These are phyloP conservation scores for Perca flavescens DNA, from an alignment of 2,113 vertebrate species.

Conservation along the genomic window DNA sequence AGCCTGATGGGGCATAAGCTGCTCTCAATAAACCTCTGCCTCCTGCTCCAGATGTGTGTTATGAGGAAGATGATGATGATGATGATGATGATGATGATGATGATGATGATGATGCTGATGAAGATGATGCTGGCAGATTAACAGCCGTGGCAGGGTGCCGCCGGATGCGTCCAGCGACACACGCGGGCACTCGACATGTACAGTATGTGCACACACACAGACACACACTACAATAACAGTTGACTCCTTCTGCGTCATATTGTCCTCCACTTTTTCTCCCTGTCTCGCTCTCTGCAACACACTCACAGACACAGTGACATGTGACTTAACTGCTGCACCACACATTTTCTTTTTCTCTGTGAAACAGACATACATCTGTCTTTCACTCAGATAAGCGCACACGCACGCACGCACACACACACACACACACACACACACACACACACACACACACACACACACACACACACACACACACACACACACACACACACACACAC, in stretches of 20 bases:
- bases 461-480: slow-evolving; percentile 23
- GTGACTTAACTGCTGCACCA: slow-evolving; percentile 54
- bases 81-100: slow-evolving; percentile 9
- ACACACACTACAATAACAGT: slow-evolving; percentile 34
- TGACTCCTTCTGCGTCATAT: slow-evolving; percentile 63
- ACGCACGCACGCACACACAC: slow-evolving; percentile 25
- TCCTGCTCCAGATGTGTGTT: slow-evolving; percentile 50
- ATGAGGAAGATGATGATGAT: slow-evolving; percentile 18
- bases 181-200: not conserved
- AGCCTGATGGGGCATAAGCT: slow-evolving; percentile 43
- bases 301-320: slow-evolving; percentile 22
- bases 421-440: slow-evolving; percentile 26
- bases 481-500: slow-evolving; percentile 22
- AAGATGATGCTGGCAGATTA: not conserved
- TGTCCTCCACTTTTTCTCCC: slow-evolving; percentile 27
- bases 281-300: slow-evolving; percentile 22
- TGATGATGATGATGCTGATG: not conserved
- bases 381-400: slow-evolving; percentile 7
- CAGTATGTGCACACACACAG: not conserved
- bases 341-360: slow-evolving; percentile 32
- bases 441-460: slow-evolving; percentile 6
- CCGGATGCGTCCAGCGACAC: not conserved
- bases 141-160: not conserved
- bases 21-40: slow-evolving; percentile 46
- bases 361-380: slow-evolving; percentile 44